A percentile compares a stretch with the other conserved stretches of the same genome.
Conservation (phyloP, 2,888 invertebrate genomes). For the Diarsia brunnea region DNA sequence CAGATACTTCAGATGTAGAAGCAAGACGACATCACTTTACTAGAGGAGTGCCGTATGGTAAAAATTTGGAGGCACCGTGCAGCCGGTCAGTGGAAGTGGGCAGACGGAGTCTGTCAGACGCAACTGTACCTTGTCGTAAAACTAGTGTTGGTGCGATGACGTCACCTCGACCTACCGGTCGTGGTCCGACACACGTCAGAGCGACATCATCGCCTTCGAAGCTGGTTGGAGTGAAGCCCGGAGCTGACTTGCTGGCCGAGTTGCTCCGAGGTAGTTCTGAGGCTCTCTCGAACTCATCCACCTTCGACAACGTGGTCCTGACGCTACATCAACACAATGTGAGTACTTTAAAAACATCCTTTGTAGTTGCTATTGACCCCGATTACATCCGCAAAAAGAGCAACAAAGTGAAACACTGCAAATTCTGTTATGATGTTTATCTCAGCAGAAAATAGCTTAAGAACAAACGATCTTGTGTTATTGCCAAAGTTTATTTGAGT, state of each 20-base stretch:
- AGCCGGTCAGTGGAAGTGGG: constrained; percentile 91
- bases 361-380: constrained; percentile 74
- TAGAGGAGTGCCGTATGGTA: constrained; percentile 93
- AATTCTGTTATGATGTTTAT: constrained; percentile 83
- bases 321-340: constrained; percentile 89
- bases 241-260: constrained; percentile 93
- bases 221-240: constrained; percentile 91
- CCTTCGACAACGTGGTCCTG: constrained; percentile 89
- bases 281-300: constrained; percentile 92
- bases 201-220: constrained; percentile 95
- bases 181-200: constrained; percentile 92
- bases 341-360: constrained; percentile 78
- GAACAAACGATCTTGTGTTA: constrained; percentile 80
- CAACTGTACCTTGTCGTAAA: constrained; percentile 91
- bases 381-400: constrained; percentile 75
- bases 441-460: constrained; percentile 82
- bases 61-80: constrained; percentile 85
- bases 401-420: constrained; percentile 80
- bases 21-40: constrained; percentile 89
- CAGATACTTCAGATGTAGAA: constrained; percentile 90
- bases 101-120: constrained; percentile 86
- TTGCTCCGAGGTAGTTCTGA: constrained; percentile 95
- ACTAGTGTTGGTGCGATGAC: constrained; percentile 91
- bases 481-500: constrained; percentile 81
- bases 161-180: constrained; percentile 81